Base-by-base conservation (phyloP, 2,797 vertebrate genomes). In the Poecilia gillii region DNA sequence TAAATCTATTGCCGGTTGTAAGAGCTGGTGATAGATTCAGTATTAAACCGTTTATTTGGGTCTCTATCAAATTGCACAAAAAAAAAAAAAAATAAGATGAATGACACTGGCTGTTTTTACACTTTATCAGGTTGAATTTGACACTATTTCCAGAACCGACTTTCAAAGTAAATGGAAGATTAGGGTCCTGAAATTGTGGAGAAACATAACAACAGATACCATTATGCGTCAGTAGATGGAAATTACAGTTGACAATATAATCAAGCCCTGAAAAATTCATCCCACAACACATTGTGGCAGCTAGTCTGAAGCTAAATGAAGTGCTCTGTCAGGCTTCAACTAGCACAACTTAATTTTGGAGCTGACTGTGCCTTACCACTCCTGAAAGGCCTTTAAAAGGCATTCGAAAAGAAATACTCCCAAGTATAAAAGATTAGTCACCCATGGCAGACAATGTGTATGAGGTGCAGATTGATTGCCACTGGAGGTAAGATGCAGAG, bases 401-500 rank as follows among this genome's bases (percentile, higher is more conserved):
- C 46, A 3, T n/a, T 70, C 74, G 8, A 74, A 75, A 57, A 43
- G 20, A 75, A 70, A 46, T 13, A 13, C 49, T 55, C 28, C 47
- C 18, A n/a, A 41, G 77, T 41, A 79, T 64, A 33, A 76, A 72
- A 72, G 51, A 41, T 39, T 72, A 23, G 25, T 49, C 77, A 28
- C 43, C 12, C 70, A 39, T 16, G 73, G 41, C 31, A 73, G 55
- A 46, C 31, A 62, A 64, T 73, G 43, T 73, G 77, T 49, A 73
- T 31, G 7, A 43, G n/a, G 45, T 36, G n/a, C 9, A 72, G 28
- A 45, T 14, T 57, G 49, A 53, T 46, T 72, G 51, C 55, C 51
- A 59, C 68, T 71, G 49, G 41, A 78, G 41, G 68, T 72, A 46
- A 33, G 36, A 71, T 71, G 64, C 76, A 77, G 71, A 74, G 33